Evolutionary conservation across 2,113 vertebrate species (phyloP).

Genomic region (Misgurnus anguillicaudatus): DNA sequence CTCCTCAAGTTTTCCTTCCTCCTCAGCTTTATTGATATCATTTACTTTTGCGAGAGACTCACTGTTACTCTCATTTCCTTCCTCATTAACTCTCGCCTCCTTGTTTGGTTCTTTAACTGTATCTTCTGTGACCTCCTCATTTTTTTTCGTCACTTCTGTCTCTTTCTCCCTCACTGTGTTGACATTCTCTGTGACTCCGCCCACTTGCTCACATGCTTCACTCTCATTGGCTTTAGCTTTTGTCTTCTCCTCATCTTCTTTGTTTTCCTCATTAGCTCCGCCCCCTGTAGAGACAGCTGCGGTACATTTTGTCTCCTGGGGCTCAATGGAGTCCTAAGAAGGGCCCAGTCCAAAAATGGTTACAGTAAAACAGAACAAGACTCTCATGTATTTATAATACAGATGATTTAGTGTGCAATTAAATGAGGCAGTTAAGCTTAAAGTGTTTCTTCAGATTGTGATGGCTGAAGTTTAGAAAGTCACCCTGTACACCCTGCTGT

Average conservation of each 20-base stretch:
- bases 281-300: neutral
- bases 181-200: constrained; percentile 13
- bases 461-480: no score
- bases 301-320: neutral
- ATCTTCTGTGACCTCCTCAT: neutral
- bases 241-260: constrained; percentile 35
- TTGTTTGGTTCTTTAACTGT: constrained; percentile 1
- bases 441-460: no score
- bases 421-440: no score
- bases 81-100: constrained; percentile 18
- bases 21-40: constrained; percentile 10
- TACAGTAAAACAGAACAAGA: constrained; percentile 30
- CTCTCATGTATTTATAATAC: neutral
- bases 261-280: constrained; percentile 28
- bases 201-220: neutral
- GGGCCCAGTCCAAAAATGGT: neutral
- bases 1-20: neutral
- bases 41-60: neutral
- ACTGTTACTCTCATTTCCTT: constrained; percentile 15
- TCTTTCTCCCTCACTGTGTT: constrained; percentile 41
- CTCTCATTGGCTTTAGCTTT: constrained; percentile 15
- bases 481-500: no score
- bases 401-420: no score
- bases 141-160: constrained; percentile 22
- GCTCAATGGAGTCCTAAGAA: constrained; percentile 30